A percentile compares a stretch with the other conserved stretches of the same genome.
phyloP scores from a whole-genome alignment of 2,797 vertebrate genomes.

The Bryconaethiops microstoma region DNA sequence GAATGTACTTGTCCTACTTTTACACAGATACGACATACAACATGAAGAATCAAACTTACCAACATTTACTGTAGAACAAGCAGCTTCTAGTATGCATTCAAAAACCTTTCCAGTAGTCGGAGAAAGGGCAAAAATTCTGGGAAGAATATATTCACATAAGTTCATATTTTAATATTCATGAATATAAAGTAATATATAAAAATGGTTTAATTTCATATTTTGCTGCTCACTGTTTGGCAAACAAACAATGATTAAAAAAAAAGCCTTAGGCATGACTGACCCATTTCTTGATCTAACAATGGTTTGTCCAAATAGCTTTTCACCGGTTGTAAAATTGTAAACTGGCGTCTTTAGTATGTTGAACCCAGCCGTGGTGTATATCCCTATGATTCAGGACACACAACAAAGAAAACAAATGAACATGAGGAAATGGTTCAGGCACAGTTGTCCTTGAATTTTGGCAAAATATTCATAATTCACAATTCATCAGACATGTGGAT shows the following conservation, averaged over 20 bases:
- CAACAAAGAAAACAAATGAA: background rate
- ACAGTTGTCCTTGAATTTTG: background rate
- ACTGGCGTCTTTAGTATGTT: constrained; percentile 55
- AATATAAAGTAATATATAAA: too few relatives aligned
- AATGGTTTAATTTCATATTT: background rate
- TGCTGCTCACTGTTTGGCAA: background rate
- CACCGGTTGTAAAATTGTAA: constrained; percentile 25
- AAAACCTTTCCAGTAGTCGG: constrained; percentile 51
- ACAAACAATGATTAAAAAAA: background rate
- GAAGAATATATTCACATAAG: background rate
- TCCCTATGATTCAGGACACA: constrained; percentile 47
- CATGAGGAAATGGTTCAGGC: background rate
- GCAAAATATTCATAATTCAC: too few relatives aligned
- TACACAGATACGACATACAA: background rate
- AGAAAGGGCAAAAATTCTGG: constrained; percentile 61
- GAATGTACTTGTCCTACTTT: background rate
- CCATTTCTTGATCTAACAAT: constrained; percentile 58
- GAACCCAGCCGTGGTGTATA: constrained; percentile 54
- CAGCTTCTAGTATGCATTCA: constrained; percentile 34
- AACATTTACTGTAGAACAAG: constrained; percentile 16
- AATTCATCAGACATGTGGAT: too few relatives aligned
- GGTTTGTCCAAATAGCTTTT: constrained; percentile 64
- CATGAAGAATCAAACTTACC: constrained; percentile 7
- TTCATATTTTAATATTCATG: too few relatives aligned
- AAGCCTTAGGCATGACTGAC: constrained; percentile 44